Conservation (phyloP, 2,113 vertebrate species). For the Aleadryas rufinucha region DNA sequence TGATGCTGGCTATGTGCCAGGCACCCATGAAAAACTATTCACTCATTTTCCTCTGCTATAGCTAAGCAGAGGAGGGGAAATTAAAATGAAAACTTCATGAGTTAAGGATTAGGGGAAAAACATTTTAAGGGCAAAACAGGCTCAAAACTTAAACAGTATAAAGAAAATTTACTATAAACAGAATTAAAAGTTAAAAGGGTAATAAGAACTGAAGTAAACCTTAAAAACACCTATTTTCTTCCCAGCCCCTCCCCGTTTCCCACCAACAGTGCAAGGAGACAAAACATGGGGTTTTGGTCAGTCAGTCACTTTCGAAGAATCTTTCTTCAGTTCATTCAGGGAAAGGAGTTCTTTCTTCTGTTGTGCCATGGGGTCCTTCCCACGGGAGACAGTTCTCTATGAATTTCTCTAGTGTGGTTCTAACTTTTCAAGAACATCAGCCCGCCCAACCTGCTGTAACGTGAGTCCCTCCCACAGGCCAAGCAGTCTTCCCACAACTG, state of each 20-base stretch:
- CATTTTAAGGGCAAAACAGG: not conserved
- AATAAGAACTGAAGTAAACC: not conserved
- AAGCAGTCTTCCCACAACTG: not conserved
- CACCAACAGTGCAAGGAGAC: not conserved
- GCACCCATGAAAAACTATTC: not conserved
- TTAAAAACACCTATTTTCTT: not conserved
- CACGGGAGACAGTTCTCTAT: not conserved
- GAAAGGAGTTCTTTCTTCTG: not conserved
- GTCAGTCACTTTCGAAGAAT: not conserved
- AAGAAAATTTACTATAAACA: not conserved
- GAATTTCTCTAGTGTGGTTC: not conserved
- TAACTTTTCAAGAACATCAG: not conserved
- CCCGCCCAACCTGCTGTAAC: not conserved
- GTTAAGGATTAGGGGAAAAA: not conserved
- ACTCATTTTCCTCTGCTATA: not conserved
- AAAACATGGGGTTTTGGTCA: not conserved
- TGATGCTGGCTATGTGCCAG: not conserved
- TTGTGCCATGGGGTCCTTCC: not conserved
- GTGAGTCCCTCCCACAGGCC: not conserved
- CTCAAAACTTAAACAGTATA: not conserved
- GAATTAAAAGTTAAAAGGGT: not conserved
- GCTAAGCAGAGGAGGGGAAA: not conserved
- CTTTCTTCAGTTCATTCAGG: not conserved
- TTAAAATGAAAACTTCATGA: not conserved
- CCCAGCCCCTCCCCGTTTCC: not conserved